Percentiles rank a stretch among this genome's conserved stretches.
Conservation (phyloP, 2,113 vertebrate species). For the Nipponia nippon region DNA sequence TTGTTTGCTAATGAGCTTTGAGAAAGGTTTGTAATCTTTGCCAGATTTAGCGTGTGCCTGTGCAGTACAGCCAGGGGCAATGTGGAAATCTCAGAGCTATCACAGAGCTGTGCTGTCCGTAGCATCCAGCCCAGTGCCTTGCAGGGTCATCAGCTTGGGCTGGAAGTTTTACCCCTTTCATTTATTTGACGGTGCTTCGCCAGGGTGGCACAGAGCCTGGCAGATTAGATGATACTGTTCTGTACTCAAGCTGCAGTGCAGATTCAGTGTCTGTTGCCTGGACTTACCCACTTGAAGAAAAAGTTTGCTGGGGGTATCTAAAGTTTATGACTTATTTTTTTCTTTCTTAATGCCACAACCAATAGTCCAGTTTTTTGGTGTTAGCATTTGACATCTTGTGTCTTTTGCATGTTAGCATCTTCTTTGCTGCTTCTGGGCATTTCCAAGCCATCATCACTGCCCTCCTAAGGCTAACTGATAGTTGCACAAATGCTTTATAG, state of each 20-base stretch:
- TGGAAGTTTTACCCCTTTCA: neutral
- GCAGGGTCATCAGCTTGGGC: neutral
- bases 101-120: neutral
- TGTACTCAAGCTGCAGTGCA: neutral
- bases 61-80: neutral
- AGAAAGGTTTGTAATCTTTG: neutral
- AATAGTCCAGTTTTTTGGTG: neutral
- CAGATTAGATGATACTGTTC: neutral
- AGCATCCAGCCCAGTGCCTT: neutral
- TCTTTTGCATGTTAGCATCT: neutral
- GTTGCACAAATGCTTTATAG: neutral
- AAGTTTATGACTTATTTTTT: neutral
- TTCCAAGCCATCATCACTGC: neutral
- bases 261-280: neutral
- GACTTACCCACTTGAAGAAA: neutral
- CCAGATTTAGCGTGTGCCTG: neutral
- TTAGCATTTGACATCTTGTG: neutral
- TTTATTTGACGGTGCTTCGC: neutral
- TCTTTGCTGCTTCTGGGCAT: neutral
- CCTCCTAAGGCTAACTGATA: neutral
- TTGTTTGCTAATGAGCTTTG: neutral
- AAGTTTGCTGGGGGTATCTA: neutral
- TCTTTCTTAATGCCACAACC: neutral
- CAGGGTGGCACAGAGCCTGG: neutral
- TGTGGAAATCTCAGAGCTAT: neutral